These are phyloP conservation scores for Corythucha ciliata DNA, from an alignment of 2,888 invertebrate genomes.

Conservation along the genomic window DNA sequence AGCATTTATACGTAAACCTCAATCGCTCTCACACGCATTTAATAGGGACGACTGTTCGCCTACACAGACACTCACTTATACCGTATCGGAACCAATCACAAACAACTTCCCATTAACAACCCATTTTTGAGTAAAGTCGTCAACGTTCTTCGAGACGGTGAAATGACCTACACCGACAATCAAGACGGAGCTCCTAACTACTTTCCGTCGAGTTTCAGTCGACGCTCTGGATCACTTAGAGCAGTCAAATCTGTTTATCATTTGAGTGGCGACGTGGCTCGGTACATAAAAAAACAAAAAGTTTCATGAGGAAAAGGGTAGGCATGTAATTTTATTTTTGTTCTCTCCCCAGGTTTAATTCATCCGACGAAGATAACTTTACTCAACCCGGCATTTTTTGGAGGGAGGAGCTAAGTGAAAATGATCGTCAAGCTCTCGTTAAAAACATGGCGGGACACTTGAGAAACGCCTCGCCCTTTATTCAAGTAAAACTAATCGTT, in stretches of 20 bases:
- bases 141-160: constrained; percentile 87
- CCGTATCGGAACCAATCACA: constrained; percentile 80
- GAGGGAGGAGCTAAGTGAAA: constrained; percentile 17
- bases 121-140: constrained; percentile 45
- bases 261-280: constrained; percentile 63
- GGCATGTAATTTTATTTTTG: background rate
- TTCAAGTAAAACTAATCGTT: constrained; percentile 17
- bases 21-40: background rate
- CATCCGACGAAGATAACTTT: constrained; percentile 50
- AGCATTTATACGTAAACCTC: background rate
- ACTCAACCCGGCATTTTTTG: constrained; percentile 42
- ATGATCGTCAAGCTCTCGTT: constrained; percentile 22
- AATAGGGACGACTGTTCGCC: constrained; percentile 67
- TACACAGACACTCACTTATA: constrained; percentile 88
- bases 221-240: constrained; percentile 61
- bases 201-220: constrained; percentile 89
- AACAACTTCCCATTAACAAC: constrained; percentile 93
- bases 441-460: constrained; percentile 24
- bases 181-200: constrained; percentile 89
- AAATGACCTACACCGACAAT: constrained; percentile 59
- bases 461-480: constrained; percentile 20
- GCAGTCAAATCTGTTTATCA: constrained; percentile 53
- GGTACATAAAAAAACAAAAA: constrained; percentile 31
- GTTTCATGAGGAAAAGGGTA: background rate
- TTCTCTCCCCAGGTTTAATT: constrained; percentile 42